A percentile compares a stretch with the other conserved stretches of the same genome.
Evolutionary conservation across 2,888 invertebrate genomes (phyloP).

Genomic region (Isotomurus palustris): DNA sequence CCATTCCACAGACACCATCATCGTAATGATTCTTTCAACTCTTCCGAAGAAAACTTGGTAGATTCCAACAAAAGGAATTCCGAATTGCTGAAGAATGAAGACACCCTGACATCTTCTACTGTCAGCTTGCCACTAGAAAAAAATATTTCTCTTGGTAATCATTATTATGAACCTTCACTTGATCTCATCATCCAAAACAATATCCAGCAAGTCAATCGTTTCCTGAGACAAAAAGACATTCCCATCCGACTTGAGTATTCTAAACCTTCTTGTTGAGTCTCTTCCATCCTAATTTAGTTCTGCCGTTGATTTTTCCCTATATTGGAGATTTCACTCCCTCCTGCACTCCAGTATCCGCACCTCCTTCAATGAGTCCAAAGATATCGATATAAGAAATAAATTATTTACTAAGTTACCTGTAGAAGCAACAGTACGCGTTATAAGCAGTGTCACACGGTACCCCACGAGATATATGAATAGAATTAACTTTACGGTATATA

Average conservation of each 20-base stretch:
- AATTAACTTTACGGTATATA: no score
- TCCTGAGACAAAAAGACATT: slow-evolving; percentile 41
- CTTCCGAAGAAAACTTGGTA: not conserved
- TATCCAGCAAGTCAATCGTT: slow-evolving; percentile 44
- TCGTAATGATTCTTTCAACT: not conserved
- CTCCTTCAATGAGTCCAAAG: no score
- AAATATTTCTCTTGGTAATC: slow-evolving; percentile 7
- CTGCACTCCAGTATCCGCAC: no score
- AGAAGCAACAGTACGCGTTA: no score
- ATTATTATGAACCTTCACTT: slow-evolving; percentile 23
- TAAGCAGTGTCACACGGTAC: no score
- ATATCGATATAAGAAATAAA: no score
- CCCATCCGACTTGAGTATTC: slow-evolving; percentile 42
- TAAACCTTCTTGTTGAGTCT: slow-evolving; percentile 22
- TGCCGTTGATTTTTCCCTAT: no score
- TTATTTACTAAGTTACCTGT: no score
- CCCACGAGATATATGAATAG: no score
- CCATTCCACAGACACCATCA: slow-evolving; percentile 44
- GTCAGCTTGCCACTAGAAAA: not conserved
- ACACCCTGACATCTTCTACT: not conserved
- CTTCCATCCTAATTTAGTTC: no score
- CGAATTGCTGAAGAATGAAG: slow-evolving; percentile 4
- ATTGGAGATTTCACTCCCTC: no score
- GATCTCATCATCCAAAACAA: slow-evolving; percentile 45
- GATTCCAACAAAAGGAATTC: slow-evolving; percentile 1